Evolutionary conservation across 2,797 vertebrate genomes (phyloP), one percentile per base, ranked within the genome.

Genomic region (Choloepus didactylus): DNA sequence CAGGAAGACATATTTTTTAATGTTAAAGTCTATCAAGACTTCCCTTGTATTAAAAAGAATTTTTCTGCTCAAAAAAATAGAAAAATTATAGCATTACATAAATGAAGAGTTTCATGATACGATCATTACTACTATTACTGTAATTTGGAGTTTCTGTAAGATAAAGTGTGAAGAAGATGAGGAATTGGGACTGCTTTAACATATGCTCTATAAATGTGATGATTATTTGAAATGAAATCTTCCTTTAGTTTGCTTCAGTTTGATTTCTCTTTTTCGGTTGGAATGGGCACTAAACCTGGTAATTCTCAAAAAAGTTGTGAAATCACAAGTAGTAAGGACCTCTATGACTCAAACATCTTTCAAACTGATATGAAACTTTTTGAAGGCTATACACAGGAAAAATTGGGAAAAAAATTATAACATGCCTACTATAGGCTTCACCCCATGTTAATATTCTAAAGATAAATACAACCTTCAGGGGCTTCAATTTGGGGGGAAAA

Each of bases 1-100:
- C 38, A 93, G 49, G 88, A 81, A 82, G 29, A 38, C 5, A 38
- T 59, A 19, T 87, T 89, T 94, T 88, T 91, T 46, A 80, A n/a
- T 70, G 10, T 86, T 91, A 73, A 81, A 82, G 35, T 84, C 44
- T 51, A 14, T 91, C 29, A 83, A 73, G 12, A 87, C 56, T 90
- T 76, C n/a, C 9, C 60, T 91, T 60, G 6, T 84, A 72, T 69
- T 77, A 60, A 49, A 77, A 83, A 80, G 73, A 83, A 77, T 73
- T 82, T 87, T 75, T 59, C 49, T 46, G 73, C 27, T 72, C 49
- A 35, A 46, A 64, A 82, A 64, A 73, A 59, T 29, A 54, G 69
- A 69, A 88, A 92, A 88, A 18, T 54, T 49, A 2, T 23, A 44
- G 16, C 27, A 72, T 84, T 83, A 93, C 19, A 7, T 80, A 41